phyloP scores from a whole-genome alignment of 2,888 invertebrate genomes.

The Venusia cambrica region DNA sequence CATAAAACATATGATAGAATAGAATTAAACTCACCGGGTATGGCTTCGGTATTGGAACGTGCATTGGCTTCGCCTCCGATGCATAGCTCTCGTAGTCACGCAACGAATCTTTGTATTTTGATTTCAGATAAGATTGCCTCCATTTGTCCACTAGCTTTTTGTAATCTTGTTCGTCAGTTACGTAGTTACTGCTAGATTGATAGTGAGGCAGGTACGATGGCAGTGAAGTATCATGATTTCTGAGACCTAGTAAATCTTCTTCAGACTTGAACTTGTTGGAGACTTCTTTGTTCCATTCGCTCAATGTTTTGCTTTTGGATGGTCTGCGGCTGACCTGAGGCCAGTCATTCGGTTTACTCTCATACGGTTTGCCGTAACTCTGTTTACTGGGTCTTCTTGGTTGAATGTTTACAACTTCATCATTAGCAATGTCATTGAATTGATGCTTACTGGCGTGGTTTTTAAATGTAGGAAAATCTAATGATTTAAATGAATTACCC shows the following conservation, averaged over 20 bases:
- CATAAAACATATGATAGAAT: slow-evolving; percentile 29
- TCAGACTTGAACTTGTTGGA: slow-evolving; percentile 56
- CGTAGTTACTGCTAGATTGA: slow-evolving; percentile 41
- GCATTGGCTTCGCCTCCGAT: slow-evolving; percentile 59
- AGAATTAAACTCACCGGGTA: slow-evolving; percentile 61
- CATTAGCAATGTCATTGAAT: slow-evolving; percentile 43
- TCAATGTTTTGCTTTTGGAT: slow-evolving; percentile 46
- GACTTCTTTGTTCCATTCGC: slow-evolving; percentile 58
- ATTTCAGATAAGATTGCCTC: slow-evolving; percentile 65
- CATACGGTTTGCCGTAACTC: slow-evolving; percentile 43
- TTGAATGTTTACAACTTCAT: slow-evolving; percentile 58
- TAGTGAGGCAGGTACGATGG: slow-evolving; percentile 59
- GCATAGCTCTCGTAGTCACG: slow-evolving; percentile 62
- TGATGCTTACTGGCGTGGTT: slow-evolving; percentile 47
- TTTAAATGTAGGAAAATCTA: slow-evolving; percentile 51
- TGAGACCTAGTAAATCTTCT: slow-evolving; percentile 67
- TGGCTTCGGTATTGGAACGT: slow-evolving; percentile 65
- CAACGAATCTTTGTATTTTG: slow-evolving; percentile 59
- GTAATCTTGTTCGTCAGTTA: slow-evolving; percentile 56
- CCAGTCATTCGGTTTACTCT: slow-evolving; percentile 50
- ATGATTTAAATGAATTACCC: slow-evolving; percentile 57
- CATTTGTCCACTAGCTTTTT: slow-evolving; percentile 67
- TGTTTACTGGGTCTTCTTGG: slow-evolving; percentile 56
- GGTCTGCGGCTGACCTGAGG: slow-evolving; percentile 44
- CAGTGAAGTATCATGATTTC: slow-evolving; percentile 66